Evolutionary conservation across 2,888 invertebrate species (phyloP), one percentile per base, ranked within the genome.

Genomic region (Eristalis pertinax): DNA sequence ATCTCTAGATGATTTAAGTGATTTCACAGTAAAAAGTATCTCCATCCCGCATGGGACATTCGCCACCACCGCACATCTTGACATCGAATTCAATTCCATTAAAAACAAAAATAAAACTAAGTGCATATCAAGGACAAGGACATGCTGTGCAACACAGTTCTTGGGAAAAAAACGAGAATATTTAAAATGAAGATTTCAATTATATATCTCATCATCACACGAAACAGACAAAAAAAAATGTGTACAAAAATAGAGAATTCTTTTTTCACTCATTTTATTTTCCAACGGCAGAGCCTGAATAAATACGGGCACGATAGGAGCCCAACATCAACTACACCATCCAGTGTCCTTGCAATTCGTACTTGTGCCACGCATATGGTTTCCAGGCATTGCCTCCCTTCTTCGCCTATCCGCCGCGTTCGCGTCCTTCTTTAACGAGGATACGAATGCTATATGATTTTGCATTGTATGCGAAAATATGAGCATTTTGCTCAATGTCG

Each of bases 311-410:
- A 35, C 62, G 74, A 62, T 50, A 19, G 50, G 35, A 73, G n/a
- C 24, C 62, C 50, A 50, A 69, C 62, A 68, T 35, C 60, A 68
- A 63, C 80, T 62, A 73, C 41, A 73, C n/a, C 50, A 68, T 63
- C 35, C 26, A 41, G 19, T 76, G 79, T 80, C 80, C 84, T 84
- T 84, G 79, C 70, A 67, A 84, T 75, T 72, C 70, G 50, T 79
- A 56, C 70, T 72, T 32, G 69, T 75, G 70, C 79, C 74, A 79
- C 79, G 74, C 78, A 78, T 74, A 78, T 79, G 84, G 65, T 65
- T 79, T 79, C 69, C 70, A 84, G 79, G 79, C 84, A 84, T 79
- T 69, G 11, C 26, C 4, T 8, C 60, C n/a, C 19, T 19, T 19
- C 50, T 8, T 1, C 19, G 19, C 19, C 4, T 19, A 50, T 19